A percentile compares a stretch with the other conserved stretches of the same genome.
Evolutionary conservation across 1,140 invertebrate genomes (phyloP).

Genomic region (Ceratina calcarata): DNA sequence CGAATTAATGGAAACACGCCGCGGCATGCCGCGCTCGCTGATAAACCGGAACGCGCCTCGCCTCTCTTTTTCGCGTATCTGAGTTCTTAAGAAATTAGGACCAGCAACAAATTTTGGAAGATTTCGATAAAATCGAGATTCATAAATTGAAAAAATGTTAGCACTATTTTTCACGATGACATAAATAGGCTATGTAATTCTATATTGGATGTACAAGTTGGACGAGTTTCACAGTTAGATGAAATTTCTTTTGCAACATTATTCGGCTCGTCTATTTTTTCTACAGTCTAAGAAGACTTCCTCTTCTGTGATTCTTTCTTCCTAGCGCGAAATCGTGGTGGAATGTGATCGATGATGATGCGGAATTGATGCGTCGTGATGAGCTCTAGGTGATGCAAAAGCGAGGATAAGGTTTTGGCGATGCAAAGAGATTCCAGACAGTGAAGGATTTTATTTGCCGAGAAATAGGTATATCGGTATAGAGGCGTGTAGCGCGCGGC

Average conservation of each 20-base stretch:
- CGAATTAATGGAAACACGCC: constrained; percentile 79
- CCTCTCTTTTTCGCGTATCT: constrained; percentile 63
- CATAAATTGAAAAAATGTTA: too few species aligned
- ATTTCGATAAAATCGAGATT: too few species aligned
- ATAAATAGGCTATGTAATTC: too few species aligned
- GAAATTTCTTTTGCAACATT: too few species aligned
- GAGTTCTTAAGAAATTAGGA: too few species aligned
- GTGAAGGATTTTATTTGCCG: not conserved
- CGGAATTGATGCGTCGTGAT: constrained; percentile 3
- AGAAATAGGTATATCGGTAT: not conserved
- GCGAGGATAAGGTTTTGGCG: not conserved
- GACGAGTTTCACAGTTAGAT: too few species aligned
- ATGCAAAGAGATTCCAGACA: not conserved
- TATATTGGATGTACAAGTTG: too few species aligned
- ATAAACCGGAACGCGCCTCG: constrained; percentile 73
- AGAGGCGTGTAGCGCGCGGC: not conserved
- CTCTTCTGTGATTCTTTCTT: not conserved
- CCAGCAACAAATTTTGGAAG: too few species aligned
- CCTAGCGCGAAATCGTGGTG: not conserved
- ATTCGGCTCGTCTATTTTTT: not conserved
- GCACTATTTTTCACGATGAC: not conserved
- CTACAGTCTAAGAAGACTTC: not conserved
- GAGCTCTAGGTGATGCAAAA: not conserved
- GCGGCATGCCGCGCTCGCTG: constrained; percentile 70
- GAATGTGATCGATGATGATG: constrained; percentile 10